Evolutionary conservation across 2,113 vertebrate genomes (phyloP).

Genomic region (Zosterops japonicus): DNA sequence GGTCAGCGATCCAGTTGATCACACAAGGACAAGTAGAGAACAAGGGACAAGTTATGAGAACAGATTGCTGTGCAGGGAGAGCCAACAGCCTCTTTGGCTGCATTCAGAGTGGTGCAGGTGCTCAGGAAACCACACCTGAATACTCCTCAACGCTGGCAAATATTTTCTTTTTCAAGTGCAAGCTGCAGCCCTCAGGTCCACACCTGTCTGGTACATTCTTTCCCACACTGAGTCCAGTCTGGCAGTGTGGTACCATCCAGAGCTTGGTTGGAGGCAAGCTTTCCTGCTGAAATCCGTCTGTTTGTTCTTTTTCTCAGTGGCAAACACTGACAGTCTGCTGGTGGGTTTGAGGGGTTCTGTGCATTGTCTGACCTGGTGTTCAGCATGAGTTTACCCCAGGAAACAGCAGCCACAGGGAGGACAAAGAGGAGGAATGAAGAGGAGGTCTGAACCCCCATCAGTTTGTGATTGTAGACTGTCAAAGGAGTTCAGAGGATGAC

Average conservation of each 20-base stretch:
- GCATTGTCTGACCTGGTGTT: rapidly evolving
- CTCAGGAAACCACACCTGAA: neutral
- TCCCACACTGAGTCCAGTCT: neutral
- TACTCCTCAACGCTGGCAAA: neutral
- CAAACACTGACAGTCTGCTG: neutral
- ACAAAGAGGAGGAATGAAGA: neutral
- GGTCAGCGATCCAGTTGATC: neutral
- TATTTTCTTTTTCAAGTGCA: neutral
- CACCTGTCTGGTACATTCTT: neutral
- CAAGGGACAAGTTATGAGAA: neutral
- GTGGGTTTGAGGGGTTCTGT: neutral
- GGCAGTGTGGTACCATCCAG: neutral
- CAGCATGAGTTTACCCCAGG: neutral
- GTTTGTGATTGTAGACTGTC: neutral
- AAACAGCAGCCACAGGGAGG: neutral
- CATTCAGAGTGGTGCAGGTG: neutral
- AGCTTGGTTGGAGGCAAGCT: neutral
- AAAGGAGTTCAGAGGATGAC: neutral
- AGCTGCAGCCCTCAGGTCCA: neutral
- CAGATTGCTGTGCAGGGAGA: rapidly evolving
- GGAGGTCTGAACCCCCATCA: neutral
- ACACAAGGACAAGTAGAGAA: neutral
- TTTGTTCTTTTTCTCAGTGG: neutral
- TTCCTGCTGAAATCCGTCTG: neutral
- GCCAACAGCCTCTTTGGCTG: neutral